Evolutionary conservation across 35 echinoderm and acorn worm genomes (phyloP), one percentile per base, ranked within the genome.

Genomic region (Holothuria glaberrima): DNA sequence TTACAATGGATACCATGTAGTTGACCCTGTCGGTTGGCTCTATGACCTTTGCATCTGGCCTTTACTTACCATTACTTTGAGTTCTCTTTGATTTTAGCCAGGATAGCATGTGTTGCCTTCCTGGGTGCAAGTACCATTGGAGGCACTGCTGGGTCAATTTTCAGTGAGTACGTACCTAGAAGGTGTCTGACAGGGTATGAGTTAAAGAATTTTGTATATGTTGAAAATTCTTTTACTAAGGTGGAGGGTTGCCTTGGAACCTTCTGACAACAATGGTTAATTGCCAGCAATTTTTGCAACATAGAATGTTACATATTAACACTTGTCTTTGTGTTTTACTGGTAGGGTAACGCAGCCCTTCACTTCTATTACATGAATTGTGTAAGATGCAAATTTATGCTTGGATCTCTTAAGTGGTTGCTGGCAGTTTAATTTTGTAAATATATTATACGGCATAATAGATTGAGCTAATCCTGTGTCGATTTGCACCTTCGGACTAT

Each of bases 71-170:
- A 95, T 95, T 63, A 89, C 69, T 16, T 86, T 59, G 12, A 94
- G 71, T 52, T 88, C 0, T 86, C 61, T 67, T 52, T 65, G 60
- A 74, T 24, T 92, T 65, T 65, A 4, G 4, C 61, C 16, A 65
- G 61, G 61, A 65, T 59, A 9, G 82, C 91, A 2, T 90, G 68
- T 78, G 94, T 68, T 48, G 71, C 57, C 48, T 48, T 86, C 87
- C 81, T 96, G 38, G 94, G 94, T 3, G 78, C 87, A 80, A 93
- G 91, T 0, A 96, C 88, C 20, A 96, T 91, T n/a, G n/a, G n/a
- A n/a, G n/a, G n/a, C n/a, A n/a, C n/a, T n/a, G n/a, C n/a, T n/a
- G n/a, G n/a, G n/a, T n/a, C n/a, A n/a, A n/a, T n/a, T n/a, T n/a
- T n/a, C n/a, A n/a, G n/a, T n/a, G n/a, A n/a, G n/a, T n/a, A n/a